Evolutionary conservation across 2,888 invertebrate genomes (phyloP), one percentile per base, ranked within the genome.

Genomic region (Heliconius hortense): DNA sequence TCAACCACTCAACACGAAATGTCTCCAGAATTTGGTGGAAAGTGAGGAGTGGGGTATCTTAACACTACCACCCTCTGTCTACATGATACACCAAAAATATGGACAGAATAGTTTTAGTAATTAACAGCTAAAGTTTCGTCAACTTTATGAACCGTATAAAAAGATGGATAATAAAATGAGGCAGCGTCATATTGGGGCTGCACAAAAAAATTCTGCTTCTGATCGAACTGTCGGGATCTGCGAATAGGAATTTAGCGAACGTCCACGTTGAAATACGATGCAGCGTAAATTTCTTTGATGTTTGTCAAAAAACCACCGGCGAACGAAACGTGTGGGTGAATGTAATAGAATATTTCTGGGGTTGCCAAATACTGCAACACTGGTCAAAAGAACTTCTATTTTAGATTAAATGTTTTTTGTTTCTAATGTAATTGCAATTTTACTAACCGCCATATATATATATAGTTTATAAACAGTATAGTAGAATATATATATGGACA

Each of bases 261-360:
- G 68, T 62, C 74, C 53, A 63, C 68, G 62, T 74, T 43, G 74
- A 68, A 68, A 74, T 74, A 69, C 62, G 62, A 69, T 63, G 69
- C 68, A 74, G 62, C 24, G 59, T 43, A 66, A 74, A 48, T 31
- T 63, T 69, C 69, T 74, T 74, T 74, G 74, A 74, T 74, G 67
- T 74, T 74, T 69, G 74, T 74, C 73, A 69, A 74, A 74, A 68
- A 74, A 68, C 59, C 74, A 67, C 60, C 15, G 60, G 53, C 68
- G 59, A 48, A 60, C 67, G 67, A 43, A 73, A 43, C 67, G 28
- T 56, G 67, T 60, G 56, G 69, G 69, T 69, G 69, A 69, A 56
- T 56, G 69, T 69, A 69, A 69, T 69, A 69, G 69, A 69, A 69
- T 69, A 69, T 69, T 56, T 69, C 69, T 56, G 69, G 69, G 31